Conservation (phyloP, 2,888 invertebrate species). For the Allolobophora icterica region DNA sequence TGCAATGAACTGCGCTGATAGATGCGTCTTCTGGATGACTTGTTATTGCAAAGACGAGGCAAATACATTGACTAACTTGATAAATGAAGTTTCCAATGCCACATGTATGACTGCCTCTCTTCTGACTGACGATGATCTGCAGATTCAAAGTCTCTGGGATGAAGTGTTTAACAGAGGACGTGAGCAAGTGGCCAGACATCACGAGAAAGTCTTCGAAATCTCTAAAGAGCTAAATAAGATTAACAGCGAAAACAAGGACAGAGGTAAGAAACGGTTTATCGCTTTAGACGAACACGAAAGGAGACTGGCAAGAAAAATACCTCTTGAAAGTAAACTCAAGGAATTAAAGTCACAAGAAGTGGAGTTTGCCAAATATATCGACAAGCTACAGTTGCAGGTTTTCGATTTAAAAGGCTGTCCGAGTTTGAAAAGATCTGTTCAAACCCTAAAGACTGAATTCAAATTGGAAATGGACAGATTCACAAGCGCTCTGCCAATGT, state of each 20-base stretch:
- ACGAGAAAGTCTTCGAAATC: neutral
- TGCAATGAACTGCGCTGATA: neutral
- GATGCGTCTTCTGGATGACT: neutral
- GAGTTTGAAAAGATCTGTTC: neutral
- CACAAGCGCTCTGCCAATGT: slow-evolving; percentile 56
- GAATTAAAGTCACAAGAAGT: slow-evolving; percentile 51
- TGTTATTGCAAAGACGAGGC: neutral
- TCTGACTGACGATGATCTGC: neutral
- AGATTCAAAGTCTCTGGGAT: slow-evolving; percentile 18
- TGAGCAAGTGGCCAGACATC: neutral
- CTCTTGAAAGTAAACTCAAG: slow-evolving; percentile 43
- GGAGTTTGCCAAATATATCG: slow-evolving; percentile 49
- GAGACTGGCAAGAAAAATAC: neutral
- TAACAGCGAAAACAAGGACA: neutral
- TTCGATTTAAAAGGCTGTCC: neutral
- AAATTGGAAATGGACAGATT: slow-evolving; percentile 54
- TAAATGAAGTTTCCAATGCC: neutral
- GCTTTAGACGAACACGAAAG: neutral
- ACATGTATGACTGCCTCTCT: neutral
- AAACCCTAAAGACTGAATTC: slow-evolving; percentile 48
- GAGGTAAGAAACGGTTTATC: neutral
- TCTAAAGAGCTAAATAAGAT: neutral
- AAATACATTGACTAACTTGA: neutral
- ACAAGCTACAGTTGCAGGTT: neutral
- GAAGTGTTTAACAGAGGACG: neutral